Evolutionary conservation across 1,140 invertebrate species (phyloP).

Genomic region (Acromyrmex charruanus): DNA sequence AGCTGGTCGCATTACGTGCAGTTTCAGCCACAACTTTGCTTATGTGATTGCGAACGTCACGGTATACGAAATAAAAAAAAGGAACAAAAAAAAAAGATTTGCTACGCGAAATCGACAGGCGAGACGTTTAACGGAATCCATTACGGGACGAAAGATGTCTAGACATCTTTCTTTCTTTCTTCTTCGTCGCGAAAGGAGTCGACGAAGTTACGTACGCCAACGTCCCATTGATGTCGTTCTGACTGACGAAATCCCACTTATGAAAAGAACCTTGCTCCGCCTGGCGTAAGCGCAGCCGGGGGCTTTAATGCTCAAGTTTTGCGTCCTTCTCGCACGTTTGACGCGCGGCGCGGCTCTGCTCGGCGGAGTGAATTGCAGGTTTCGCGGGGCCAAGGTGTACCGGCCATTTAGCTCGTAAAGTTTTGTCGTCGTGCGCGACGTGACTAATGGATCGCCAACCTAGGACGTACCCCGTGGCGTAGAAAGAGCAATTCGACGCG

Average conservation of each 20-base stretch:
- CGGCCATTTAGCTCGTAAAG: slow-evolving; percentile 74
- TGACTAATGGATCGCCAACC: slow-evolving; percentile 74
- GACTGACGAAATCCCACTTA: slow-evolving; percentile 44
- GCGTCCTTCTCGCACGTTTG: slow-evolving; percentile 66
- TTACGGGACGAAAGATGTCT: slow-evolving; percentile 48
- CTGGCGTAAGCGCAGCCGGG: slow-evolving; percentile 47
- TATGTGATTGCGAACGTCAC: slow-evolving; percentile 3
- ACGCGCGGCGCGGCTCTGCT: slow-evolving; percentile 22
- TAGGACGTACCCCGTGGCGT: slow-evolving; percentile 59
- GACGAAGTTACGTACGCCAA: slow-evolving; percentile 46
- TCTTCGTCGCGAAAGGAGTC: slow-evolving; percentile 43
- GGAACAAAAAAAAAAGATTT: background rate
- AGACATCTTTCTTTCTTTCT: slow-evolving; percentile 39
- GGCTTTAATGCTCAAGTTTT: slow-evolving; percentile 71
- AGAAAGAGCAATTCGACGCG: slow-evolving; percentile 65
- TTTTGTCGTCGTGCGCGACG: slow-evolving; percentile 71
- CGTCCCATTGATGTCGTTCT: slow-evolving; percentile 60
- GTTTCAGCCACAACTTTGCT: slow-evolving; percentile 12
- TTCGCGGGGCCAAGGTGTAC: slow-evolving; percentile 77
- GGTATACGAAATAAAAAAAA: background rate
- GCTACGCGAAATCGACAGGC: slow-evolving; percentile 43
- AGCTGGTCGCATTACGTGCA: background rate
- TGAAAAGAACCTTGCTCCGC: slow-evolving; percentile 37
- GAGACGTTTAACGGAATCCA: slow-evolving; percentile 60
- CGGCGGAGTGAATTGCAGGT: slow-evolving; percentile 71